Base-by-base conservation (phyloP, 2,888 invertebrate species). In the Linnaemya tessellans region DNA sequence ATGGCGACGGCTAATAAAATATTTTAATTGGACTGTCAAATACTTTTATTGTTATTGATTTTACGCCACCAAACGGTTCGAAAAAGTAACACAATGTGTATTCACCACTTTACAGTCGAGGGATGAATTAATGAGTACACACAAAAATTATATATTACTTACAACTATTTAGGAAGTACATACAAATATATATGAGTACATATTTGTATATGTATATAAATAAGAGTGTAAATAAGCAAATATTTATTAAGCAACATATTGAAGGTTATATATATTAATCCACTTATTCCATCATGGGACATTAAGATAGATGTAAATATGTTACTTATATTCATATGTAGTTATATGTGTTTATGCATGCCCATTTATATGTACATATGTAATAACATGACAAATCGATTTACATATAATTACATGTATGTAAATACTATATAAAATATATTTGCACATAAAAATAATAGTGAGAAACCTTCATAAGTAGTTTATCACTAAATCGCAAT, bases 1-100 rank as follows among this genome's bases (percentile, higher is more conserved):
- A 84, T 84, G 84, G 81, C 84, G 80, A 84, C 77, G 20, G 77
- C 43, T 49, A 56, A 71, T 80, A 60, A 43, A 77, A 65, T 68
- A 81, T 3, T 62, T 43, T 22, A 56, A 13, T 8, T 13, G 51
- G 43, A 25, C 41, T 75, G 74, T 67, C 65, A 80, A 54, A 56
- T 67, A 49, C 5, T 51, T 74, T 74, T 30, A 30, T 30, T 80
- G 68, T 68, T 81, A 68, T 75, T 75, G 51, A 51, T 67, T 80
- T 51, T 54, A 18, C 46, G 20, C 15, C 74, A 25, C 25, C 51
- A n/a, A 0, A 51, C 43, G 74, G 13, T 8, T 5, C 0, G 35
- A 74, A n/a, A n/a, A n/a, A 74, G 74, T 22, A 22, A 22, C 1
- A 7, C 11, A 9, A 18, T 11, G 8, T 58, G 7, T 43, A 43